phyloP scores from a whole-genome alignment of 2,888 invertebrate species.

The Meganola albula region DNA sequence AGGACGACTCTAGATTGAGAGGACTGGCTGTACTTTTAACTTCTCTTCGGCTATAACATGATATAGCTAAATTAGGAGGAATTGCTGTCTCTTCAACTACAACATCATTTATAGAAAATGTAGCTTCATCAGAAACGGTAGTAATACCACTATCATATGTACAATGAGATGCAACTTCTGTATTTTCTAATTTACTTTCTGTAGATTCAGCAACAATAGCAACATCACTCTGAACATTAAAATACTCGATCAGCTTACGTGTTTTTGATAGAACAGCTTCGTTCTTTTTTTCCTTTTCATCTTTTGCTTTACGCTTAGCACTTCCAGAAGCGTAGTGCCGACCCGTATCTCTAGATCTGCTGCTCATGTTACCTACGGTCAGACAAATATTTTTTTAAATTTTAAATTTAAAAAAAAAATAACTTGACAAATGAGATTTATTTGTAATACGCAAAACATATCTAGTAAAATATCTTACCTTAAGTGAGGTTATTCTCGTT shows the following conservation, averaged over 20 bases:
- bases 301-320: background rate
- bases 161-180: background rate
- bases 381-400: background rate
- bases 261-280: background rate
- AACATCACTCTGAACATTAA: background rate
- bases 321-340: background rate
- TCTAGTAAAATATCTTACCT: background rate
- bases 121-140: background rate
- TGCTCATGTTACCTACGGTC: background rate
- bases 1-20: conserved; percentile 3
- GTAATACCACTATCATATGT: too few relatives aligned
- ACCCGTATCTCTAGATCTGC: background rate
- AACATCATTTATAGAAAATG: background rate
- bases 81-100: background rate
- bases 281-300: conserved; percentile 1
- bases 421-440: background rate
- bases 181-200: background rate
- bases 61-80: too few relatives aligned
- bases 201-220: background rate
- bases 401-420: background rate
- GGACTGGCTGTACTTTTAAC: conserved; percentile 2
- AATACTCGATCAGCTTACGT: background rate
- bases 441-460: background rate
- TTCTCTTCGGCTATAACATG: too few relatives aligned
- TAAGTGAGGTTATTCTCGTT: background rate